Base-by-base conservation (phyloP, 2,797 vertebrate genomes). In the Danio tinwini region DNA sequence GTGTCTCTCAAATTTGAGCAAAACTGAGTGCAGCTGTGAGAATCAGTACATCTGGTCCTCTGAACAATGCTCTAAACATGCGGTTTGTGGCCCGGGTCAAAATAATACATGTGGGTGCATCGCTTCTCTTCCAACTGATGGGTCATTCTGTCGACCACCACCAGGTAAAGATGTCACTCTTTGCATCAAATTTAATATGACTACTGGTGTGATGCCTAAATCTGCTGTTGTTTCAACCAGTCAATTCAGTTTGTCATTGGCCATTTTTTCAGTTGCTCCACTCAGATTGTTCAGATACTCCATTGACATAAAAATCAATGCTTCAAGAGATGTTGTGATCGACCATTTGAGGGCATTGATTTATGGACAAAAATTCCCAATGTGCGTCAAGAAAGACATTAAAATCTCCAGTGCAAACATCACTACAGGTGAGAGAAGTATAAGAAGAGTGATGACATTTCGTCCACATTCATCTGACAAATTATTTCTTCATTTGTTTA, bases 381-480 rank as follows among this genome's bases (percentile, higher is more conserved):
- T 55, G 3, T 55, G 52, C 1, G 52, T 19, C 52, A 55, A 55
- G 56, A 59, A 59, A 13, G 19, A 19, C 19, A 59, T 37, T 12
- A 21, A 59, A 59, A 29, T 59, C 21, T 59, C 56, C 21, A 59
- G 56, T 37, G 21, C 12, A 29, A 37, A 59, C 56, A 29, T 59
- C 17, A 59, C 21, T 7, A 6, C 19, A 13, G 21, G 56, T 29
- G 29, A 12, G 4, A 58, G 11, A 59, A 59, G 6, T 14, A 59
- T 4, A 37, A 59, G 3, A 0, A 0, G 12, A 14, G 3, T 37
- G 39, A 39, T 0, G 1, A 6, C 0, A 13, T 14, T 37, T 0
- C 14, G 0, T 37, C 3, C 6, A 59, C 21, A 59, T 59, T 58
- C 2, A 56, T 11, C 17, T 5, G 29, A 13, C 29, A 3, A 12